These are phyloP conservation scores for Tachyglossus aculeatus DNA, from an alignment of 2,797 vertebrate species.

Conservation along the genomic window DNA sequence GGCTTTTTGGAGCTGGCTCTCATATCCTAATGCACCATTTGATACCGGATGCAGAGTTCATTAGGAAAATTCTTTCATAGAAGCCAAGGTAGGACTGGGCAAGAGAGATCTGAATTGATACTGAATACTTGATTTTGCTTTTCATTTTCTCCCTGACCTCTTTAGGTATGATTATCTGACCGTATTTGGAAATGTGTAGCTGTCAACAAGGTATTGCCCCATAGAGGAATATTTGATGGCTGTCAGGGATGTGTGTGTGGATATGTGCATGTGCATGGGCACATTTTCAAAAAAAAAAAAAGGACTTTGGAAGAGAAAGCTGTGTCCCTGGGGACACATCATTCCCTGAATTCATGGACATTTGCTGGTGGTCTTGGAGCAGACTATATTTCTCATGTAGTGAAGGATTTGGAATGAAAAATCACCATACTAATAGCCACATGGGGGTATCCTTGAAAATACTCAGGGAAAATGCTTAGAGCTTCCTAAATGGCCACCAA, in stretches of 20 bases:
- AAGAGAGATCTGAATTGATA: background rate
- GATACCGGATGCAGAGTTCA: background rate
- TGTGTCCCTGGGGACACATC: background rate
- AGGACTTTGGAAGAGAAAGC: background rate
- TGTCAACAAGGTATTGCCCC: background rate
- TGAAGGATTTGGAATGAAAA: constrained; percentile 1
- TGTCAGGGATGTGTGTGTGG: background rate
- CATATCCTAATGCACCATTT: background rate
- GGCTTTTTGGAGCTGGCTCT: constrained; percentile 8
- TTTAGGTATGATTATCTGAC: background rate
- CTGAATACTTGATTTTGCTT: background rate
- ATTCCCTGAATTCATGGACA: background rate
- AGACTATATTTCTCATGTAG: background rate
- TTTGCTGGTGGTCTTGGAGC: background rate
- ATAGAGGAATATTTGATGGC: background rate
- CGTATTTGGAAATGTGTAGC: background rate
- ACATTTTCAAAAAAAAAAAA: background rate
- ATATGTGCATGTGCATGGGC: background rate
- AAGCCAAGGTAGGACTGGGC: background rate
- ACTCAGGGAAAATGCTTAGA: too few relatives aligned
- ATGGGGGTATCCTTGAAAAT: too few relatives aligned
- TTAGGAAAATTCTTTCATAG: background rate
- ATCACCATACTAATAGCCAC: background rate
- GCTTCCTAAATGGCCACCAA: too few relatives aligned
- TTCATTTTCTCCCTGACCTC: background rate